Evolutionary conservation across 2,888 invertebrate species (phyloP), one percentile per base, ranked within the genome.

Genomic region (Ceriagrion tenellum): DNA sequence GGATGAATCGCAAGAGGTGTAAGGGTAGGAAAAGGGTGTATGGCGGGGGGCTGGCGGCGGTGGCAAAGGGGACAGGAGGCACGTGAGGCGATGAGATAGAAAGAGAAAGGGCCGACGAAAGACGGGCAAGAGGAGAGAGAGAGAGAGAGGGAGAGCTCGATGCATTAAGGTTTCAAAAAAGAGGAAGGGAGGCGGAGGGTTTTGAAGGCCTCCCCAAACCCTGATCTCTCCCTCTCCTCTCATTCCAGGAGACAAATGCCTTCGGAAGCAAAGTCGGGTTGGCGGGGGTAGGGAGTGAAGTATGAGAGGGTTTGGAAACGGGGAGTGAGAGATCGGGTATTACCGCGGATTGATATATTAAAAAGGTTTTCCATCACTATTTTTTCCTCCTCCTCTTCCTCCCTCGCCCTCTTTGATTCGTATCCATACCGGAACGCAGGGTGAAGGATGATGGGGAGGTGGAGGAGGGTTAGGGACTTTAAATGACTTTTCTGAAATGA

Each of bases 331-430:
- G 81, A 81, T 81, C 81, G 81, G 35, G 35, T 81, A 35, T 35
- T 81, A 81, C 35, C 81, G 81, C 81, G 81, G 81, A 81, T 81
- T 81, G 81, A 81, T 81, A 81, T 81, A 81, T 81, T 81, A 81
- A 81, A 81, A 81, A 81, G 81, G 81, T 81, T 81, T 81, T 13
- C 81, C 81, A 81, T 81, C 30, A 35, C 81, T 81, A 35, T 30
- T 81, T 30, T 35, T 35, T 13, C 26, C 81, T 81, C 81, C 26
- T 18, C 26, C 69, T 26, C n/a, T n/a, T n/a, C 69, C 26, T 47
- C 69, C 26, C 69, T 69, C 69, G 69, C 23, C 26, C 69, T 69
- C 69, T 69, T 59, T 35, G 81, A 81, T 81, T 81, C 81, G 16
- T 35, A 30, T 81, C 35, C 81, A 35, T 35, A 35, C 30, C 35